Base-by-base conservation (phyloP, 2,113 vertebrate species). In the Rostratula benghalensis region DNA sequence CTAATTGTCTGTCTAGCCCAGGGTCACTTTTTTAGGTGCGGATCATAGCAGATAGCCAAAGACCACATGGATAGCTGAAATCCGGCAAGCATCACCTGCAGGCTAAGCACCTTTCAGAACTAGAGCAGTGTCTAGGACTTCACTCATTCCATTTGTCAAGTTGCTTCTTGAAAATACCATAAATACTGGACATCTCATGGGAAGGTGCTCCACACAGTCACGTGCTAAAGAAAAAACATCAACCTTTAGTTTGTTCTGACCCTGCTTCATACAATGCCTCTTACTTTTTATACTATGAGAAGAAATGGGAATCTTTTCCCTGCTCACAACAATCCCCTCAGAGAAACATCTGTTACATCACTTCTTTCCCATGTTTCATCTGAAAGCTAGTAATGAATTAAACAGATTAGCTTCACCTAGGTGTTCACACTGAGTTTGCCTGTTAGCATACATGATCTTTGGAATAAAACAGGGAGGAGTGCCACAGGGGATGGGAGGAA, bases 101-200 rank as follows among this genome's bases (percentile, higher is more conserved):
- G 33, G 27, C 27, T 33, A 54, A 61, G n/a, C 12, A 59, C 28
- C 22, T 31, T 81, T 41, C 39, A 48, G 17, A 81, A 68, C 25
- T 13, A 7, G 15, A 65, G 6, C 16, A 1, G 10, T 12, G 6
- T 50, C 48, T 31, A 57, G 35, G 13, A 63, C 31, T 80, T 46
- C 8, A 46, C 24, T 59, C 65, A 63, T 0, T 33, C 19, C 16
- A 41, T 30, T 53, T 1, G 0, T 24, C 15, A 37, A 41, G 10
- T 6, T 59, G 43, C 25, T 70, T 70, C 64, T 51, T 41, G 18
- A 65, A 76, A 86, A 81, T 9, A 51, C 37, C 35, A 24, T 20
- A 12, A 64, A n/a, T 7, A 35, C 33, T 10, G 30, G 23, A 24
- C 54, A 75, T 10, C 43, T 39, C 19, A 28, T 24, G n/a, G 33